A percentile compares a stretch with the other conserved stretches of the same genome.
Conservation (phyloP, 2,888 invertebrate species). For the Emmelina monodactyla region DNA sequence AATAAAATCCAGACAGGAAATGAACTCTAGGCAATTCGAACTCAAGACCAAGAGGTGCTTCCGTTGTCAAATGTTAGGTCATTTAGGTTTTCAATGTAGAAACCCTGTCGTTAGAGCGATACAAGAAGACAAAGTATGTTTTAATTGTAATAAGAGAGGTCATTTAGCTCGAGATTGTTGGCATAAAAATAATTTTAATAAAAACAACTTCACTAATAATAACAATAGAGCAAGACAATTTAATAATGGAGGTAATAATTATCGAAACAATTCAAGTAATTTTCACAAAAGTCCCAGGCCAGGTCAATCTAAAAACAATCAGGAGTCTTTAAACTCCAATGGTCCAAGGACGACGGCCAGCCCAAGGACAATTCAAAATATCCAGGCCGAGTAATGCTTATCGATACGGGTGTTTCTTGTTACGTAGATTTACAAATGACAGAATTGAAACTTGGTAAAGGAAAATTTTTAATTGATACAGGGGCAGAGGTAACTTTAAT, state of each 20-base stretch:
- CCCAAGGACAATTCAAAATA: conserved; percentile 7
- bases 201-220: conserved; percentile 5
- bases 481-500: conserved; percentile 13
- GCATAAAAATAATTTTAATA: conserved; percentile 8
- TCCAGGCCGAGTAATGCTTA: conserved; percentile 11
- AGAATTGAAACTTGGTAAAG: conserved; percentile 6
- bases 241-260: conserved; percentile 6
- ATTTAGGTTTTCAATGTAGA: conserved; percentile 13
- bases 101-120: conserved; percentile 6
- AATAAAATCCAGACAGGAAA: conserved; percentile 17
- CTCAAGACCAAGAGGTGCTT: conserved; percentile 8
- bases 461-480: conserved; percentile 14
- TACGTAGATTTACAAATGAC: conserved; percentile 9
- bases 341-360: conserved; percentile 10
- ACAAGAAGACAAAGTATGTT: conserved; percentile 6
- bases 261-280: background rate
- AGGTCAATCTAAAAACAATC: no score
- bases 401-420: conserved; percentile 12
- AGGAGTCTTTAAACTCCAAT: conserved; percentile 11
- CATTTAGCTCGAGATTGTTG: conserved; percentile 12
- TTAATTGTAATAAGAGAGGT: conserved; percentile 13
- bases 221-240: conserved; percentile 3
- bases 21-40: conserved; percentile 7
- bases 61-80: conserved; percentile 12
- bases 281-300: conserved; percentile 2